Evolutionary conservation across 53 echinoderm and acorn worm species (phyloP).

Genomic region (Echinarachnius parma): DNA sequence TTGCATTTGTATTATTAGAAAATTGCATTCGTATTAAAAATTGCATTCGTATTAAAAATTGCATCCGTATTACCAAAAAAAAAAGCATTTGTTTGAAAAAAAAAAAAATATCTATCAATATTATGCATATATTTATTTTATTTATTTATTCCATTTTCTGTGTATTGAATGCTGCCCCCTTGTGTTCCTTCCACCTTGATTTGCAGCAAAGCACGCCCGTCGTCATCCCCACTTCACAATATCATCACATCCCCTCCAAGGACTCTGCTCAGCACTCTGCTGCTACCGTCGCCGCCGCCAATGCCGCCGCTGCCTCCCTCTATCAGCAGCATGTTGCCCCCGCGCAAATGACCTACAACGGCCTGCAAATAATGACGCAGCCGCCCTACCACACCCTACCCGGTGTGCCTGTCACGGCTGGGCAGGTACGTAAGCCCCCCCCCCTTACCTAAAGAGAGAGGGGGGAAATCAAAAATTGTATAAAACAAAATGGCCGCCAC

Average conservation of each 20-base stretch:
- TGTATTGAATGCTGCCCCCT: constrained; percentile 43
- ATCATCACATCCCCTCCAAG: constrained; percentile 36
- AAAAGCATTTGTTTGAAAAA: too few species aligned
- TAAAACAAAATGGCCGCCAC: too few species aligned
- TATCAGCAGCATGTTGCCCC: constrained; percentile 26
- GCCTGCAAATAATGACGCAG: constrained; percentile 39
- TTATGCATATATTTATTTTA: constrained; percentile 9
- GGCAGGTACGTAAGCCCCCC: constrained; percentile 35
- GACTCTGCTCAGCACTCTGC: too few species aligned
- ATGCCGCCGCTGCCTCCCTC: background rate
- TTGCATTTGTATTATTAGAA: too few species aligned
- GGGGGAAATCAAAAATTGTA: too few species aligned
- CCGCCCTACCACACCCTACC: constrained; percentile 31
- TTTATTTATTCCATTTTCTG: too few species aligned
- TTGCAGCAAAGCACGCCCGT: constrained; percentile 20
- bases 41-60: too few species aligned
- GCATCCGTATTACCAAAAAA: too few species aligned
- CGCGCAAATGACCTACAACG: constrained; percentile 25
- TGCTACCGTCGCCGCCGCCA: background rate
- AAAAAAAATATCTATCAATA: too few species aligned
- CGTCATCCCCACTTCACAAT: constrained; percentile 24
- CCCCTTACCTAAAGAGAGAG: too few species aligned
- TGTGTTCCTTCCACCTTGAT: constrained; percentile 19
- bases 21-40: too few species aligned
- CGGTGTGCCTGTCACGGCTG: too few species aligned